These are phyloP conservation scores for Sus cebifrons DNA, from an alignment of 2,797 vertebrate genomes.

Conservation along the genomic window DNA sequence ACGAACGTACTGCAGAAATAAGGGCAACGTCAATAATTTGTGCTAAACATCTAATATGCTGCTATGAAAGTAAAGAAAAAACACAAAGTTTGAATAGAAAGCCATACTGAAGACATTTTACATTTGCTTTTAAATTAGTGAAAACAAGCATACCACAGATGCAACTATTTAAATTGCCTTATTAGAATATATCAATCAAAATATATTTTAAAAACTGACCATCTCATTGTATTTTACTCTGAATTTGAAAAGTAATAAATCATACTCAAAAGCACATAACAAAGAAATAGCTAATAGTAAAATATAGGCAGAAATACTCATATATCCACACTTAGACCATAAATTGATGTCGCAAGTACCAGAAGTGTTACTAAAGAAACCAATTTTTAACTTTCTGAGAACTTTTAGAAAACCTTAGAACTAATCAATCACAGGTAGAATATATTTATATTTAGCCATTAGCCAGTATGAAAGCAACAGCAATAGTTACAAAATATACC, in stretches of 20 bases:
- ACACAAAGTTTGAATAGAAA: constrained; percentile 23
- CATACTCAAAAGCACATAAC: neutral
- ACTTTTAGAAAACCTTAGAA: neutral
- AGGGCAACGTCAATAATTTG: constrained; percentile 43
- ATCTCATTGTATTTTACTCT: constrained; percentile 41
- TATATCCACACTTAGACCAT: neutral
- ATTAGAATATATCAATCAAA: constrained; percentile 60
- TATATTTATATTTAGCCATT: neutral
- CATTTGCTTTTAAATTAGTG: constrained; percentile 37
- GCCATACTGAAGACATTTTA: constrained; percentile 48
- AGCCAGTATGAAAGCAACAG: constrained; percentile 30
- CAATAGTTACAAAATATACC: constrained; percentile 41
- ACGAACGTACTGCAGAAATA: constrained; percentile 31
- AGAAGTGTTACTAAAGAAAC: constrained; percentile 57
- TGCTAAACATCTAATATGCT: constrained; percentile 37
- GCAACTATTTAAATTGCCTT: constrained; percentile 34
- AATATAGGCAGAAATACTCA: constrained; percentile 45
- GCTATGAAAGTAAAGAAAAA: constrained; percentile 15
- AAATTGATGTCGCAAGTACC: neutral
- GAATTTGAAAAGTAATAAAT: constrained; percentile 51
- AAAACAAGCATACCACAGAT: constrained; percentile 19
- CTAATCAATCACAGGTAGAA: neutral
- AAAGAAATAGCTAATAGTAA: constrained; percentile 45
- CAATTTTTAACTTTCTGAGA: constrained; percentile 25
- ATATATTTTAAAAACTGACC: constrained; percentile 41